Evolutionary conservation across 1,140 invertebrate genomes (phyloP).

Genomic region (Brachionus rotundiformis): DNA sequence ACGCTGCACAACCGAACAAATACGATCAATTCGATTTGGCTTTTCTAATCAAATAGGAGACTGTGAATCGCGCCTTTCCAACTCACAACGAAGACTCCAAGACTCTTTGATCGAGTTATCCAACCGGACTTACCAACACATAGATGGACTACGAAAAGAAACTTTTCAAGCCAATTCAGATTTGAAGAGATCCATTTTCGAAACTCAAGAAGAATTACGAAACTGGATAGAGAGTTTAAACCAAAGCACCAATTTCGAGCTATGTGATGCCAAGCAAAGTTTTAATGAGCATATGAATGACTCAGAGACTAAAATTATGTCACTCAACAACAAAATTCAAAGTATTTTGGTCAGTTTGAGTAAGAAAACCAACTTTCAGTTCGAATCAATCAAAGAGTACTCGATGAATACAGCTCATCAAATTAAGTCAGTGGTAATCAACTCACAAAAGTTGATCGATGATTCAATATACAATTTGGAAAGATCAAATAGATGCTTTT

Average conservation of each 20-base stretch:
- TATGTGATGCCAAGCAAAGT: background rate
- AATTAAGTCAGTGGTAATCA: conserved; percentile 37
- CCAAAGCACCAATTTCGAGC: background rate
- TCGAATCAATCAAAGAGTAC: conserved; percentile 48
- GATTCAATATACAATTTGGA: conserved; percentile 37
- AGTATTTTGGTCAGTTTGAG: conserved; percentile 19
- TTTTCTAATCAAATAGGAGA: conserved; percentile 50
- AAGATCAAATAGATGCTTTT: conserved; percentile 3
- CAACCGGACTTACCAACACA: conserved; percentile 29
- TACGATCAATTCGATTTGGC: conserved; percentile 28
- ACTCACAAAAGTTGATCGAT: conserved; percentile 44
- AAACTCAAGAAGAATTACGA: background rate
- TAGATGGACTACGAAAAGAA: background rate
- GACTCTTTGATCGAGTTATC: conserved; percentile 39
- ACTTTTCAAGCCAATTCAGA: background rate
- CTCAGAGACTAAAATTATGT: conserved; percentile 1
- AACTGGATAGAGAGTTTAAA: background rate
- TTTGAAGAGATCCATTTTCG: background rate
- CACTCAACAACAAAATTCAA: conserved; percentile 32
- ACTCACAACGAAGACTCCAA: conserved; percentile 24
- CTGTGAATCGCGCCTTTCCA: conserved; percentile 13
- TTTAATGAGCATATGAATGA: conserved; percentile 30
- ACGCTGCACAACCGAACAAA: conserved; percentile 18
- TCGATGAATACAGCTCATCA: conserved; percentile 16
- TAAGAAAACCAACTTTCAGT: conserved; percentile 49